Evolutionary conservation across 2,113 vertebrate genomes (phyloP).

Genomic region (Irena cyanogastra): DNA sequence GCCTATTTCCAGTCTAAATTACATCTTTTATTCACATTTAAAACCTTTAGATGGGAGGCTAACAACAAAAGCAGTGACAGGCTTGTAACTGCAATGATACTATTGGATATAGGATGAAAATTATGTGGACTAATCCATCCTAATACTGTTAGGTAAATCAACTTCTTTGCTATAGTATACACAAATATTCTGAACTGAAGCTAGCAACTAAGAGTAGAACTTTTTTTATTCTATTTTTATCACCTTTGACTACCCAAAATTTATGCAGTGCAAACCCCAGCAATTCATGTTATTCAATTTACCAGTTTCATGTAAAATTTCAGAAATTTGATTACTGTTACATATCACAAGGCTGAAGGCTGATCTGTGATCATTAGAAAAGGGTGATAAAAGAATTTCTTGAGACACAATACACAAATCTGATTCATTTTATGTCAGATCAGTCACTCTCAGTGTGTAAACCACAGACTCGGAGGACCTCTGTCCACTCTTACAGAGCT

Average conservation of each 20-base stretch:
- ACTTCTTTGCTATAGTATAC: neutral
- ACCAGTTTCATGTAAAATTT: neutral
- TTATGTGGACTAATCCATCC: neutral
- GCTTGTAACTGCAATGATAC: neutral
- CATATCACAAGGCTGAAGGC: neutral
- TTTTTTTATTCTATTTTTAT: neutral
- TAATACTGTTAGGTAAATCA: neutral
- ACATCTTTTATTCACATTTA: neutral
- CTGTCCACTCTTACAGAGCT: neutral
- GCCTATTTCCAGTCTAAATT: neutral
- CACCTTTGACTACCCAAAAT: neutral
- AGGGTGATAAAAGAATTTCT: neutral
- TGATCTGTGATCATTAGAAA: neutral
- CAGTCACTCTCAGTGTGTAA: neutral
- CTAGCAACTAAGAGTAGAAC: neutral
- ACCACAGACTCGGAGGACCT: neutral
- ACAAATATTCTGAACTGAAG: neutral
- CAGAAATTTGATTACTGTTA: neutral
- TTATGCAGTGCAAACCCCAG: neutral
- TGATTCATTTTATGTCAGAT: neutral
- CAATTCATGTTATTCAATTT: neutral
- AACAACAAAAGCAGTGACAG: neutral
- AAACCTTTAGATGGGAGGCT: neutral
- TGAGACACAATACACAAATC: neutral
- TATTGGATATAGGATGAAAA: neutral